Base-by-base conservation (phyloP, 2,797 vertebrate species). In the Pogoniulus pusillus region DNA sequence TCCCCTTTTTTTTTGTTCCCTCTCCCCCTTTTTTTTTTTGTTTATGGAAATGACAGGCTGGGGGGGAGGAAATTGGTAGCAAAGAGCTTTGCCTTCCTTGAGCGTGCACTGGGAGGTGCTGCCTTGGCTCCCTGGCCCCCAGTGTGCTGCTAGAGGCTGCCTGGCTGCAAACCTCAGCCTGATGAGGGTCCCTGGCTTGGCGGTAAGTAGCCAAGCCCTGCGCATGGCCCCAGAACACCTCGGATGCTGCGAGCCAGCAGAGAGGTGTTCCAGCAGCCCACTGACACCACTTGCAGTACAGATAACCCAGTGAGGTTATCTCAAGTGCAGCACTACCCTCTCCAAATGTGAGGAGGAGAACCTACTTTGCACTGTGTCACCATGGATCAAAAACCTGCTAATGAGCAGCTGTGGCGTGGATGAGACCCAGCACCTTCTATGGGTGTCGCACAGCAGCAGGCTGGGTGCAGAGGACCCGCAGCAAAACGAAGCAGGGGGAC, bases 321-420 rank as follows among this genome's bases (percentile, higher is more conserved):
- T 96, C 86, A 87, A 96, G 95, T 94, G 91, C 76, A 24, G 76
- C 47, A 82, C 85, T 83, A 90, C 29, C 91, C 90, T 85, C 82
- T 64, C 13, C 57, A 93, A 89, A 85, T 60, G 79, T 1, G 18
- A 83, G 79, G 78, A 92, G 81, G 82, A 72, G 88, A 87, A 68
- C 49, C 79, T 91, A 87, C 95, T 96, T 96, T 85, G 88, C 90
- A 60, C 84, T 1, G 5, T 91, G 79, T 93, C 82, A 73, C 82
- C 45, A 4, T 68, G 89, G 89, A 90, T 91, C 74, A 91, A 91
- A 94, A 91, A 19, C 35, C 65, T 89, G 82, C n/a, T 81, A 51
- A 57, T 66, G 84, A 87, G 86, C 75, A 74, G 79, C 1, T 1
- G 20, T 16, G 47, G 27, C 75, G 83, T 88, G 72, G 82, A 49